Percentiles rank a stretch among this genome's conserved stretches.
Evolutionary conservation across 2,113 vertebrate species (phyloP).

Genomic region (Todiramphus saurophagus): DNA sequence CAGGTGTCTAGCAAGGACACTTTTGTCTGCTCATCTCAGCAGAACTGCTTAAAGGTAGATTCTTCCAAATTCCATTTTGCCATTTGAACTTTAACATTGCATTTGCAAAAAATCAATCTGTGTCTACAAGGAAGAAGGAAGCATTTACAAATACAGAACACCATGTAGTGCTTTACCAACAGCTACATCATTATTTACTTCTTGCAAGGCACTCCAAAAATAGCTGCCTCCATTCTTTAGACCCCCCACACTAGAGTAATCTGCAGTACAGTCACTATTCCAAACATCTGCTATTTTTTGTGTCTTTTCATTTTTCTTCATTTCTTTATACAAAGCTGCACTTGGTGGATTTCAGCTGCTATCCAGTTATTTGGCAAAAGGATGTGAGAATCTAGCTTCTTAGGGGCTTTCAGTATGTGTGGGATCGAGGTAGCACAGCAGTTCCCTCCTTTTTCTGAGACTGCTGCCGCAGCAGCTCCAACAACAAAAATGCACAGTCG

Average conservation of each 20-base stretch:
- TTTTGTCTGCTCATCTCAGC: background rate
- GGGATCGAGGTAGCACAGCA: background rate
- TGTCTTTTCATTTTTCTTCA: background rate
- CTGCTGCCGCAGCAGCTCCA: constrained; percentile 31
- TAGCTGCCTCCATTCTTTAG: background rate
- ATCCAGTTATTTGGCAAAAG: constrained; percentile 47
- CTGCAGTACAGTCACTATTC: background rate
- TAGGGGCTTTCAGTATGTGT: background rate
- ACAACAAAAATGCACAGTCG: constrained; percentile 54
- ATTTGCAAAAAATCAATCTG: background rate
- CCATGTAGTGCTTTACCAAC: background rate
- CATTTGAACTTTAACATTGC: background rate
- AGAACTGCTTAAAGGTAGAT: background rate
- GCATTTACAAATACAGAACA: background rate
- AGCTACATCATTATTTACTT: background rate
- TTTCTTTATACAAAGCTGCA: background rate
- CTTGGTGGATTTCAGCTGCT: constrained; percentile 53
- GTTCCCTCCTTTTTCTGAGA: constrained; percentile 38
- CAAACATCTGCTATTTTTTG: constrained; percentile 19
- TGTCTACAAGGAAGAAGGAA: background rate
- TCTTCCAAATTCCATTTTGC: background rate
- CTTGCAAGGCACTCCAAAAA: background rate
- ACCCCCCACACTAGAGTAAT: background rate
- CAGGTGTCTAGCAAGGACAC: background rate
- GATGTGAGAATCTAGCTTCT: constrained; percentile 40